Evolutionary conservation across 2,888 invertebrate genomes (phyloP).

Genomic region (Trypoxylon attenuatum): DNA sequence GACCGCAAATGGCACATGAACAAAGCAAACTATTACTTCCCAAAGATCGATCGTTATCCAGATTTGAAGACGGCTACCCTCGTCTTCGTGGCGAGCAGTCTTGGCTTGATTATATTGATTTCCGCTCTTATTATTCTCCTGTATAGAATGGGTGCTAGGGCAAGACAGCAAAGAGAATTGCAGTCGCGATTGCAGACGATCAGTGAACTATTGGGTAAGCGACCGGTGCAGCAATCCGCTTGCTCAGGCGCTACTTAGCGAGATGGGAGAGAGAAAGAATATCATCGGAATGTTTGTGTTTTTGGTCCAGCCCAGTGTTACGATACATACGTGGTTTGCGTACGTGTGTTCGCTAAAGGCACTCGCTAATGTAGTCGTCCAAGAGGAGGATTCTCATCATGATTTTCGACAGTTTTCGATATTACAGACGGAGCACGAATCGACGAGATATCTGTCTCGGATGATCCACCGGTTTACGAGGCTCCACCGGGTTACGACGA

Average conservation of each 20-base stretch:
- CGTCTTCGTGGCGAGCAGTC: conserved; percentile 80
- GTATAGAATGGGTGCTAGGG: conserved; percentile 79
- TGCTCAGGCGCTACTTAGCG: background rate
- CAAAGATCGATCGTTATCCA: conserved; percentile 81
- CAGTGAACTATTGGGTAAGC: conserved; percentile 80
- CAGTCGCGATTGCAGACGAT: conserved; percentile 82
- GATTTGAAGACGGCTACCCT: conserved; percentile 81
- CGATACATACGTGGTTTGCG: too few relatives aligned
- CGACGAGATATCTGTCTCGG: conserved; percentile 75
- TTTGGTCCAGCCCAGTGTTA: too few relatives aligned
- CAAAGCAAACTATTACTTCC: conserved; percentile 84
- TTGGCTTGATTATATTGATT: conserved; percentile 79
- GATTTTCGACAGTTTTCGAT: conserved; percentile 63
- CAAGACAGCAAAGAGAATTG: conserved; percentile 79
- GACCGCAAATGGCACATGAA: conserved; percentile 81
- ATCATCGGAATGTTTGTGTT: background rate
- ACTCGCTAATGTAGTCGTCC: too few relatives aligned
- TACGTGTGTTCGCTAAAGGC: too few relatives aligned
- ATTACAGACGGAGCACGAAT: conserved; percentile 75
- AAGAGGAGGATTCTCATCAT: background rate
- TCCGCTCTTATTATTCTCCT: conserved; percentile 80
- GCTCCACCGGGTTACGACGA: conserved; percentile 84
- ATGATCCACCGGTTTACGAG: conserved; percentile 83
- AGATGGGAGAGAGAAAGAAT: background rate
- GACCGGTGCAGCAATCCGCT: too few relatives aligned